Evolutionary conservation across 2,113 vertebrate species (phyloP).

Genomic region (Marmota monax): DNA sequence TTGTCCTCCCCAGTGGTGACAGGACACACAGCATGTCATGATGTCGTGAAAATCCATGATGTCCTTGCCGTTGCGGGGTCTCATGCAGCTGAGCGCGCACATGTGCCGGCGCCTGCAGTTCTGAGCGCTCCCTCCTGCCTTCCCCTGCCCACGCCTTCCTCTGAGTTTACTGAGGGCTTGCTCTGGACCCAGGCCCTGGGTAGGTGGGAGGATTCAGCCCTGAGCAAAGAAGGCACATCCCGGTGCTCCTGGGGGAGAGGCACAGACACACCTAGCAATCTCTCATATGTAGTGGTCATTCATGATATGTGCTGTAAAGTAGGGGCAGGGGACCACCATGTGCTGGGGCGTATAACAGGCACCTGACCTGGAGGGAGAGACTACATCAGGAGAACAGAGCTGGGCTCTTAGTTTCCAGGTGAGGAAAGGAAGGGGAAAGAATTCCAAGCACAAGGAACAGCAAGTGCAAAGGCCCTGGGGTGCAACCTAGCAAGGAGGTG

Average conservation of each 20-base stretch:
- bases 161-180: neutral
- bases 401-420: neutral
- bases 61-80: neutral
- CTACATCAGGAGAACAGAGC: neutral
- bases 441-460: neutral
- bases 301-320: neutral
- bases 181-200: no score
- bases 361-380: neutral
- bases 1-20: neutral
- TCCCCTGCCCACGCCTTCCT: neutral
- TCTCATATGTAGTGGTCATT: neutral
- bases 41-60: neutral
- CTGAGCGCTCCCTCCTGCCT: neutral
- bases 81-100: fast-evolving
- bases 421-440: neutral
- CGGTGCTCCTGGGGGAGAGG: neutral
- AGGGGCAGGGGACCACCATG: no score
- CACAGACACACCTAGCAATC: neutral
- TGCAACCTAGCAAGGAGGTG: neutral
- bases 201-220: neutral
- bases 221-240: neutral
- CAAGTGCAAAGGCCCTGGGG: neutral
- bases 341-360: neutral
- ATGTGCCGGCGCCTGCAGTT: fast-evolving
- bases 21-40: neutral